Evolutionary conservation across 2,113 vertebrate genomes (phyloP), one percentile per base, ranked within the genome.

Genomic region (Chaenocephalus aceratus): DNA sequence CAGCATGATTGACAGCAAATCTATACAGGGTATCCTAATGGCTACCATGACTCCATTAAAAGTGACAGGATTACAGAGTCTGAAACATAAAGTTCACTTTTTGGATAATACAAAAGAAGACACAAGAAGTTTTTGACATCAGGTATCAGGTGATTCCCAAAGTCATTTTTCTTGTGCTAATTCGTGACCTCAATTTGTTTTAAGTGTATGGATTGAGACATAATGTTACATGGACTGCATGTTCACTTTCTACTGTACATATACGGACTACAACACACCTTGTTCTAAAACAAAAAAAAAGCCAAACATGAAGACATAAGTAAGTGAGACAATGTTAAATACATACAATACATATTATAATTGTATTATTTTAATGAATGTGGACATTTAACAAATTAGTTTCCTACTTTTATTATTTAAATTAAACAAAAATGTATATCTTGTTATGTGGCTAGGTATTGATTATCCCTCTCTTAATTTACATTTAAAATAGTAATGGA

Each of bases 1-100:
- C 72, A 70, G 54, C 30, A 1, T 74, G 84, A 82, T 61, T 3
- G 59, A 61, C 62, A 26, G 63, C 53, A 6, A 1, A 45, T 23
- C 51, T n/a, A 11, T 41, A 68, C 63, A 45, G 63, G n/a, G 45
- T 26, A 23, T 67, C 82, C 64, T 84, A 26, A 66, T 45, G 62
- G 48, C 54, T 45, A 62, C 14, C 13, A 1, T 52, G 62, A 52
- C 13, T 18, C 26, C n/a, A n/a, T 26, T 21, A 53, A 62, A 36
- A 46, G 36, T 1, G 18, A 69, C 16, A 64, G 45, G 81, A 57
- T 59, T 26, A 72, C 51, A 46, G 34, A 23, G 16, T 61, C 52
- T 30, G 41, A 56, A 46, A 18, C 12, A 69, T n/a, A 3, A 16
- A 77, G 14, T 14, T 57, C 48, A 63, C n/a, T 26, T 58, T 23